phyloP scores from a whole-genome alignment of 2,888 invertebrate species.

The Stenichneumon culpator region DNA sequence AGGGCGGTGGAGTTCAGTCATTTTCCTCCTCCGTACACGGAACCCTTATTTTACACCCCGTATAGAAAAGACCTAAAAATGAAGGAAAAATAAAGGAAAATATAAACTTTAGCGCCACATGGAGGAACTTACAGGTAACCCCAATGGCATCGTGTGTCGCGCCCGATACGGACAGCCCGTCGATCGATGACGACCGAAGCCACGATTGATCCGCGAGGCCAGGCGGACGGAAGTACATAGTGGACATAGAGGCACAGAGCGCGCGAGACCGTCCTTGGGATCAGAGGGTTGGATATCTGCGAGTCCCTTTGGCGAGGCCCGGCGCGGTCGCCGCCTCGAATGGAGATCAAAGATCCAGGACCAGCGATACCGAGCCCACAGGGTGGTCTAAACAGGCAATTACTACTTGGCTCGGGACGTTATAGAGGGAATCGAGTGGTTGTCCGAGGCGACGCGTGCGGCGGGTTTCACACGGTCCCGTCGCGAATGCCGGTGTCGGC shows the following conservation, averaged over 20 bases:
- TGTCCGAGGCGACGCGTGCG: conserved; percentile 28
- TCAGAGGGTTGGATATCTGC: conserved; percentile 60
- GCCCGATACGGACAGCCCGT: neutral
- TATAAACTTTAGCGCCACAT: neutral
- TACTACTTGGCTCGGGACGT: conserved; percentile 66
- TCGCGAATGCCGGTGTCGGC: neutral
- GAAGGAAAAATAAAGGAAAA: neutral
- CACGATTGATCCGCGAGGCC: conserved; percentile 52
- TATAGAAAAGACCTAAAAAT: conserved; percentile 15
- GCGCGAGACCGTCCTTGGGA: conserved; percentile 49
- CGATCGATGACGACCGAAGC: conserved; percentile 42
- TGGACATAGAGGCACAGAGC: neutral
- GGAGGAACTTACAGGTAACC: too few relatives aligned
- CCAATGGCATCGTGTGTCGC: too few relatives aligned
- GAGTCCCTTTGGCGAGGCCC: conserved; percentile 62
- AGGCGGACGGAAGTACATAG: neutral
- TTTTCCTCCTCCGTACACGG: conserved; percentile 35
- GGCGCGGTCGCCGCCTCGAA: conserved; percentile 20
- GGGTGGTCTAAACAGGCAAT: conserved; percentile 72
- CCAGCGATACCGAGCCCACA: conserved; percentile 63
- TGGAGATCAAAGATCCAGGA: conserved; percentile 67
- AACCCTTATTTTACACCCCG: conserved; percentile 11
- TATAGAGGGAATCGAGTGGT: conserved; percentile 55
- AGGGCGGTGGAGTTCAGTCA: conserved; percentile 45
- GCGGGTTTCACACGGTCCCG: neutral